Conservation (phyloP, 2,888 invertebrate species). For the Pterobdella sp. region DNA sequence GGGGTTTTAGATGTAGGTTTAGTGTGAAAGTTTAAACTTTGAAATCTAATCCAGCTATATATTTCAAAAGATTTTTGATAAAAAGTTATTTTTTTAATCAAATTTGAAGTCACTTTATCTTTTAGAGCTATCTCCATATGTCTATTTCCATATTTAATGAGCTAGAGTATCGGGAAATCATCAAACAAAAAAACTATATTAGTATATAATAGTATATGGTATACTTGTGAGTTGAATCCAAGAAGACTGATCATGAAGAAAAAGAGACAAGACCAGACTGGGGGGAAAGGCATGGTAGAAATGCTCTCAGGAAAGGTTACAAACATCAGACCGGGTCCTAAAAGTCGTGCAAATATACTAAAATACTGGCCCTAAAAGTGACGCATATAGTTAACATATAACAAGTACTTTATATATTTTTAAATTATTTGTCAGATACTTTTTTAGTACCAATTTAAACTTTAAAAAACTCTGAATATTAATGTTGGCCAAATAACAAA, state of each 20-base stretch:
- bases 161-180: neutral
- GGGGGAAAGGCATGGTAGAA: conserved; percentile 48
- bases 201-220: neutral
- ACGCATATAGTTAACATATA: no score
- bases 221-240: conserved; percentile 50
- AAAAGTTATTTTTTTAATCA: neutral
- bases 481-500: no score
- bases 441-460: no score
- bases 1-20: neutral
- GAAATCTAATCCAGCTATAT: neutral
- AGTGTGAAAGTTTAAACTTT: neutral
- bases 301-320: conserved; percentile 51
- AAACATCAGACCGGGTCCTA: conserved; percentile 51
- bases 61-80: conserved; percentile 9
- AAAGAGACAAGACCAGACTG: conserved; percentile 50
- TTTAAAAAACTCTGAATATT: no score
- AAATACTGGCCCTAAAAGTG: no score
- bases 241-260: conserved; percentile 51
- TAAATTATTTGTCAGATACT: no score
- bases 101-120: neutral
- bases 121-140: neutral
- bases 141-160: no score
- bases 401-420: no score
- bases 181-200: neutral
- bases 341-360: no score